Evolutionary conservation across 2,113 vertebrate species (phyloP).

Genomic region (Ginglymostoma cirratum): DNA sequence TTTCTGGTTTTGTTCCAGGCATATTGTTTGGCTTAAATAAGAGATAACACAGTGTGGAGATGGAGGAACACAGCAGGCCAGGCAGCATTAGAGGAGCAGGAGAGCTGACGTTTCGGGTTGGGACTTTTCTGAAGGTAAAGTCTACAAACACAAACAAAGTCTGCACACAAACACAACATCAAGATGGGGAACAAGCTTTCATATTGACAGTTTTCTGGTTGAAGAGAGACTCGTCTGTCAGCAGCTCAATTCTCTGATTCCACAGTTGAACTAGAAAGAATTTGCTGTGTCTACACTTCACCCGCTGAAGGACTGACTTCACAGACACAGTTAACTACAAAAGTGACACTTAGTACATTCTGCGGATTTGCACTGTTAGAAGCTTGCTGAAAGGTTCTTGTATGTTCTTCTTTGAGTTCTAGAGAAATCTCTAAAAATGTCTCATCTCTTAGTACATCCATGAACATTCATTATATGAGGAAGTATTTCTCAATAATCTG

Average conservation of each 20-base stretch:
- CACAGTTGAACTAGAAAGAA: background rate
- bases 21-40: background rate
- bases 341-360: background rate
- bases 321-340: background rate
- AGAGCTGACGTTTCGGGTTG: too few relatives aligned
- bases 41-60: too few relatives aligned
- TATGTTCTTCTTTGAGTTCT: background rate
- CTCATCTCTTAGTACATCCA: background rate
- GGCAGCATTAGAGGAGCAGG: too few relatives aligned
- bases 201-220: background rate
- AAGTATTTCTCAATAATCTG: background rate
- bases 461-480: background rate
- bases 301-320: background rate
- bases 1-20: background rate
- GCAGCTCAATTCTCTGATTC: background rate
- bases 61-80: too few relatives aligned
- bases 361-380: background rate
- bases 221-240: background rate
- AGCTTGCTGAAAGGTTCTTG: background rate
- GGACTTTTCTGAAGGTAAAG: too few relatives aligned
- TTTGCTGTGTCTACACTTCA: background rate
- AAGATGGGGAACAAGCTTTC: background rate
- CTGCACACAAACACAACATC: background rate
- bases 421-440: background rate
- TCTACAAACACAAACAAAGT: too few relatives aligned